Evolutionary conservation across 2,888 invertebrate genomes (phyloP).

Genomic region (Trissolcus japonicus): DNA sequence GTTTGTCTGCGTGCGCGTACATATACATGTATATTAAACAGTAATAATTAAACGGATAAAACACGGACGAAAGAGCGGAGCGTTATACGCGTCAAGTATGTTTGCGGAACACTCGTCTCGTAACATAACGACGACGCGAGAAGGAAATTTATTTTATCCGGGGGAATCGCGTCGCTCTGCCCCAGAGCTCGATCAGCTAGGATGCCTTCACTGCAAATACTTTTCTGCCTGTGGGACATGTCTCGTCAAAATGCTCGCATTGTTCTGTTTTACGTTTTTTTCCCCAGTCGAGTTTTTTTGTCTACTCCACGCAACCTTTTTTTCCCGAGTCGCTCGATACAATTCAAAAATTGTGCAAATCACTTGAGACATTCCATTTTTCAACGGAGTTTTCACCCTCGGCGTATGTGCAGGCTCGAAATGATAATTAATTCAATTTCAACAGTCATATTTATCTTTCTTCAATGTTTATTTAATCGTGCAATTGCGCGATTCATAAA

Average conservation of each 20-base stretch:
- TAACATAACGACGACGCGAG: constrained; percentile 58
- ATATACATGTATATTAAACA: constrained; percentile 48
- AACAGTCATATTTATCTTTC: not conserved
- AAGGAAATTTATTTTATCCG: constrained; percentile 62
- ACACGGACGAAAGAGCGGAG: constrained; percentile 51
- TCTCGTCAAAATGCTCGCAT: constrained; percentile 65
- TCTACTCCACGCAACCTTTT: constrained; percentile 41
- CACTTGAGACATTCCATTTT: constrained; percentile 11
- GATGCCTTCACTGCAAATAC: constrained; percentile 63
- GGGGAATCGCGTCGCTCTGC: constrained; percentile 54
- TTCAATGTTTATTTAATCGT: not conserved
- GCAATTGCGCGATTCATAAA: too few species aligned
- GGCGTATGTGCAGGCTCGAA: not conserved
- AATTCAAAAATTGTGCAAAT: constrained; percentile 24
- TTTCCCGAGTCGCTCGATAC: constrained; percentile 23
- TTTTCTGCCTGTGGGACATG: constrained; percentile 63
- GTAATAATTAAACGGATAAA: constrained; percentile 61
- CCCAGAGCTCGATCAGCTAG: constrained; percentile 46
- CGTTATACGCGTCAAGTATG: constrained; percentile 57
- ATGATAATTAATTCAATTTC: constrained; percentile 1
- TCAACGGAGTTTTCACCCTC: not conserved
- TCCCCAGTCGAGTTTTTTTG: constrained; percentile 35
- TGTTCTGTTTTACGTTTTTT: constrained; percentile 61
- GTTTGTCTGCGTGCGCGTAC: constrained; percentile 4
- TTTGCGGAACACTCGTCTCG: constrained; percentile 62